Base-by-base conservation (phyloP, 2,888 invertebrate genomes). In the Sepiola atlantica region DNA sequence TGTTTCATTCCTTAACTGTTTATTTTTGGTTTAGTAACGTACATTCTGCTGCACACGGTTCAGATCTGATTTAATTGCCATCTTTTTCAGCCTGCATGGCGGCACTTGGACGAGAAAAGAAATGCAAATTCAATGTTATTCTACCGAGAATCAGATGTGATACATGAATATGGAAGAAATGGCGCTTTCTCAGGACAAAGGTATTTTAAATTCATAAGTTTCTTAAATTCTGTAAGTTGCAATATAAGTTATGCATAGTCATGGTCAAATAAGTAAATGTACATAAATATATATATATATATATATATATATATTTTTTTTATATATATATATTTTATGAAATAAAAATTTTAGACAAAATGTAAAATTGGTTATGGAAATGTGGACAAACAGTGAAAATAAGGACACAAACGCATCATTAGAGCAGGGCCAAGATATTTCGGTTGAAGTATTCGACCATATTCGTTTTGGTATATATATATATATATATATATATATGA, bases 91-190 rank as follows among this genome's bases (percentile, higher is more conserved):
- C 77, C 77, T n/a, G 77, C 77, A 77, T 77, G 77, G 77, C 77
- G 77, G n/a, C 77, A 77, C 32, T 77, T 77, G 77, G 77, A 77
- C 32, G 77, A n/a, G 77, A n/a, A 77, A 77, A 77, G 77, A 14
- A 77, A 77, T 77, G 77, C 77, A 77, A 77, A 77, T 77, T 77
- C 77, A n/a, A 77, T 77, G 77, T n/a, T 77, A 77, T 77, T 77
- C 77, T 77, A 77, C 77, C n/a, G 77, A 32, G 77, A 77, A 77
- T 77, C 77, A n/a, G 77, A 77, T 32, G 77, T n/a, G 32, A 77
- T 77, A 77, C n/a, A 77, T 77, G 77, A 77, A 77, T n/a, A 77
- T 77, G 77, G 77, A 77, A 77, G 77, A 32, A 77, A 77, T n/a
- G 6, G 77, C 77, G n/a, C 77, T 32, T n/a, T 77, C 32, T 77